These are phyloP conservation scores for Trichonephila clavipes DNA, from an alignment of 1,140 invertebrate genomes.

Conservation along the genomic window DNA sequence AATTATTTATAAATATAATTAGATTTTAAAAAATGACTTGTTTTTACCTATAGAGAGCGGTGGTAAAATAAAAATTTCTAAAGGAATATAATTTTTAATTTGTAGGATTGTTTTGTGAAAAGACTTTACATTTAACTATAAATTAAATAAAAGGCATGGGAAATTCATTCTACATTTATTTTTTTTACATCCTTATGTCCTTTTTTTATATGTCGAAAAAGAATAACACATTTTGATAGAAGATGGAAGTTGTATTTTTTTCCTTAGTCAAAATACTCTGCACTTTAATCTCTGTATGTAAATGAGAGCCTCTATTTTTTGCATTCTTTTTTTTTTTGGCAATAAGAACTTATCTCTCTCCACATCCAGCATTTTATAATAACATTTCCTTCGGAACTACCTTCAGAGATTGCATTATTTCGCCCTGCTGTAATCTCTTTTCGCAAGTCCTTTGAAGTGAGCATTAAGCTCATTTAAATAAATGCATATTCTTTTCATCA, in stretches of 20 bases:
- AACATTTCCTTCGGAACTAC: slow-evolving; percentile 17
- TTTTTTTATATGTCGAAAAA: background rate
- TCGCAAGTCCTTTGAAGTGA: background rate
- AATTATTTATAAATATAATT: no score
- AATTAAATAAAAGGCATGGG: background rate
- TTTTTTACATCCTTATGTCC: background rate
- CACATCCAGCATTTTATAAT: slow-evolving; percentile 6
- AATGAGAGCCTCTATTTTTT: background rate
- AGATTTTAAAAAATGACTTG: no score
- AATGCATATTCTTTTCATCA: slow-evolving; percentile 53
- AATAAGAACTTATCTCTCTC: background rate
- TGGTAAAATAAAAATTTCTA: no score
- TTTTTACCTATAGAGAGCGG: no score
- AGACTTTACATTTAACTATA: background rate
- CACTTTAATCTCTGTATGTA: slow-evolving; percentile 14
- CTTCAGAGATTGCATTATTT: slow-evolving; percentile 31
- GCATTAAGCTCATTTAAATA: slow-evolving; percentile 68
- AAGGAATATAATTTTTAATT: no score
- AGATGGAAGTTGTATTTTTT: background rate
- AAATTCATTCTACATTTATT: background rate
- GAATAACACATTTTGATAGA: background rate
- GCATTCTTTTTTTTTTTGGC: background rate
- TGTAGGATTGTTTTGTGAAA: background rate
- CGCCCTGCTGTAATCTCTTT: slow-evolving; percentile 24
- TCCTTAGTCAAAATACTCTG: background rate